Percentiles rank a stretch among this genome's conserved stretches.
phyloP scores from a whole-genome alignment of 2,113 vertebrate species.

The Condylura cristata region DNA sequence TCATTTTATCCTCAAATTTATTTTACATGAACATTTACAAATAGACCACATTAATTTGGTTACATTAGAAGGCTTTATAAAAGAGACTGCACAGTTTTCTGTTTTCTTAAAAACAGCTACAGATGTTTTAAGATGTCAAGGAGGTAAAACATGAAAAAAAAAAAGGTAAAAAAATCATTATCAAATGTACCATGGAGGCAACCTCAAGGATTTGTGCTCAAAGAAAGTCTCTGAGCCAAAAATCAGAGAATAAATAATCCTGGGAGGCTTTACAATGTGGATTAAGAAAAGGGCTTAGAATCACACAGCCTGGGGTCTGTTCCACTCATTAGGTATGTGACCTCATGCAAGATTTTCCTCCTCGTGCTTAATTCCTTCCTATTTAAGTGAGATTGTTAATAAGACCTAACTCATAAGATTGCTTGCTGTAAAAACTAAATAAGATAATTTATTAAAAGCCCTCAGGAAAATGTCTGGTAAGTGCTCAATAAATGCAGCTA shows the following conservation, averaged over 20 bases:
- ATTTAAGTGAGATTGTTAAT: not conserved
- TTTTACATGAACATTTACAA: constrained; percentile 22
- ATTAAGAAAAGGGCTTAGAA: not conserved
- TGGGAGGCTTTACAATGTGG: not conserved
- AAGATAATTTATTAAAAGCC: constrained; percentile 16
- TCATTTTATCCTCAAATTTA: constrained; percentile 35
- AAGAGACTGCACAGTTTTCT: not conserved
- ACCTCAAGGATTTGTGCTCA: not conserved
- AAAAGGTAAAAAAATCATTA: constrained; percentile 13
- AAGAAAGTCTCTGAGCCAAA: constrained; percentile 12
- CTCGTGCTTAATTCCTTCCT: not conserved
- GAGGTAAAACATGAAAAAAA: not conserved
- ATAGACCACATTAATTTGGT: not conserved
- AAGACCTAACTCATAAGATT: not conserved
- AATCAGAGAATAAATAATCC: not conserved
- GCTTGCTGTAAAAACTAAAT: constrained; percentile 17
- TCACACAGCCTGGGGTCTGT: not conserved
- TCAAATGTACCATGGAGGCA: not conserved
- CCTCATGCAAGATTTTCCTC: not conserved
- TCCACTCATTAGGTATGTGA: not conserved
- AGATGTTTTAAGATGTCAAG: not conserved
- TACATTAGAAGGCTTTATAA: not conserved
- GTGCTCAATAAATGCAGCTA: not conserved
- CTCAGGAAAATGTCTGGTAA: not conserved
- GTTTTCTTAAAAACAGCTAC: not conserved